Percentiles rank a stretch among this genome's conserved stretches.
Conservation (phyloP, 2,797 vertebrate genomes). For the Cheirogaleus major region DNA sequence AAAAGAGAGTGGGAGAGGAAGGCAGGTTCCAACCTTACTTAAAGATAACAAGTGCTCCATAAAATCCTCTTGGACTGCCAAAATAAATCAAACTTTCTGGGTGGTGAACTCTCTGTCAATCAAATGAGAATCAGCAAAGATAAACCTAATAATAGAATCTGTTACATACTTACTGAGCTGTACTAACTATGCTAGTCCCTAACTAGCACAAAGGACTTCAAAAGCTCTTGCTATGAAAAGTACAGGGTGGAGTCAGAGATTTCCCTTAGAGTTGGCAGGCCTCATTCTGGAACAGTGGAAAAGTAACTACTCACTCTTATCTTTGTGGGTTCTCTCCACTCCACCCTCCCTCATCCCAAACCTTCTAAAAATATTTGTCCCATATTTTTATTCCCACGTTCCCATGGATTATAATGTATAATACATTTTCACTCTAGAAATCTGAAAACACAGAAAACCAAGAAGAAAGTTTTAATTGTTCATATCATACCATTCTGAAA, state of each 20-base stretch:
- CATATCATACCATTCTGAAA: background rate
- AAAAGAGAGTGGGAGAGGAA: background rate
- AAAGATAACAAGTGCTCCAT: conserved; percentile 58
- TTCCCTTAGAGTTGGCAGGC: background rate
- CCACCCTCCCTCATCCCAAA: background rate
- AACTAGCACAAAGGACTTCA: conserved; percentile 51
- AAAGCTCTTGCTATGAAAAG: conserved; percentile 31
- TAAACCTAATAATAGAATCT: conserved; percentile 70
- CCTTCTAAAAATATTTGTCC: conserved; percentile 35
- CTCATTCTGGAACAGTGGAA: background rate
- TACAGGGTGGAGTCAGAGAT: conserved; percentile 29
- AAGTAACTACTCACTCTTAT: background rate
- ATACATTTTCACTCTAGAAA: conserved; percentile 20
- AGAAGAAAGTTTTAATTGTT: background rate
- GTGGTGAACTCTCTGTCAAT: conserved; percentile 62
- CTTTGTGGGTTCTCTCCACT: background rate
- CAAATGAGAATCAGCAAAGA: conserved; percentile 54
- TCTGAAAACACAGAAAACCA: conserved; percentile 11
- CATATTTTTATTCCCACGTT: conserved; percentile 17
- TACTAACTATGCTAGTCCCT: conserved; percentile 35
- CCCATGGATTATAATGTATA: background rate
- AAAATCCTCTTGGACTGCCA: conserved; percentile 63
- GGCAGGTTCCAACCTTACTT: conserved; percentile 47
- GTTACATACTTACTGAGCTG: conserved; percentile 55
- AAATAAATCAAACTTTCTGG: conserved; percentile 69